These are phyloP conservation scores for Oophaga pumilio DNA, from an alignment of 2,113 vertebrate genomes.

Conservation along the genomic window DNA sequence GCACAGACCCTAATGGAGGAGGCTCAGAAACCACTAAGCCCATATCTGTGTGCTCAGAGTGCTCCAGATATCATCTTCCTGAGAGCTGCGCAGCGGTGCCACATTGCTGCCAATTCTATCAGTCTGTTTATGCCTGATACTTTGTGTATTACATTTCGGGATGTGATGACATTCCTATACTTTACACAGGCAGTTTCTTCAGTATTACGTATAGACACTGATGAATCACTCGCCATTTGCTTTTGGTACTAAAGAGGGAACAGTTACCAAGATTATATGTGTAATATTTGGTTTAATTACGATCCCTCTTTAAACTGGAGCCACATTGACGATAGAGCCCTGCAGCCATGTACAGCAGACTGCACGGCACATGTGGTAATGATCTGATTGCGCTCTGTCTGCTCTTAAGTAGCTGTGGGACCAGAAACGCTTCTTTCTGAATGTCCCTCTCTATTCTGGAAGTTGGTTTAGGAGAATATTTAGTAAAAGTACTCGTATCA, in stretches of 20 bases:
- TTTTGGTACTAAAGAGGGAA: not conserved
- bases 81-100: not conserved
- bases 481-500: too few species aligned
- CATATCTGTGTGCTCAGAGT: not conserved
- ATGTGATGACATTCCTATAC: not conserved
- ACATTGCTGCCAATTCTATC: not conserved
- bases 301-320: not conserved
- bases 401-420: not conserved
- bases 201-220: not conserved
- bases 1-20: not conserved
- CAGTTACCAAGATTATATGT: not conserved
- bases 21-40: not conserved
- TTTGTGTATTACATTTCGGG: not conserved
- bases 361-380: not conserved
- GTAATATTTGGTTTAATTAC: slow-evolving; percentile 4
- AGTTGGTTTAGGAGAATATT: not conserved
- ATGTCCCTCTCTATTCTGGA: not conserved
- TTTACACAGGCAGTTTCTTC: not conserved
- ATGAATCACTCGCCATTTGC: not conserved
- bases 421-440: not conserved
- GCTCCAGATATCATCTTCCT: not conserved
- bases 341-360: not conserved
- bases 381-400: not conserved
- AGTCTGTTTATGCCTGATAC: not conserved
- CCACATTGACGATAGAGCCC: not conserved